phyloP scores from a whole-genome alignment of 2,888 invertebrate species.

The Ophion slaviceki region DNA sequence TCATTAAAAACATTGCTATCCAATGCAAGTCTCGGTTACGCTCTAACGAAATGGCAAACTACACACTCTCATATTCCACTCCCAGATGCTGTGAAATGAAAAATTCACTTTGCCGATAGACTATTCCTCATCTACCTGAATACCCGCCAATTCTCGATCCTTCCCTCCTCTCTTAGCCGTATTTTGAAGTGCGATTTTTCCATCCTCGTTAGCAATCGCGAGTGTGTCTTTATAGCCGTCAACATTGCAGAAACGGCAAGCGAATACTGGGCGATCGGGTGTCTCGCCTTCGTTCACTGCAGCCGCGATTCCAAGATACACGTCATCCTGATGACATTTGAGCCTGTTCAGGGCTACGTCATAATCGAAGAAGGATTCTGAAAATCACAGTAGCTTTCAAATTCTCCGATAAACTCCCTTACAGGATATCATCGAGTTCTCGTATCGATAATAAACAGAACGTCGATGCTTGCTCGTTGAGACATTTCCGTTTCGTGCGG shows the following conservation, averaged over 20 bases:
- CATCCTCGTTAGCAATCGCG: slow-evolving; percentile 94
- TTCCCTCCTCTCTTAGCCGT: slow-evolving; percentile 73
- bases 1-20: too few relatives aligned
- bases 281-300: slow-evolving; percentile 84
- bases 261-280: slow-evolving; percentile 91
- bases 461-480: too few relatives aligned
- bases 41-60: too few relatives aligned
- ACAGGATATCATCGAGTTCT: too few relatives aligned
- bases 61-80: too few relatives aligned
- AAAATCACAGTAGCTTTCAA: slow-evolving; percentile 37
- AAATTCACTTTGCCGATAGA: not conserved
- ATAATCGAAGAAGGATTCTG: slow-evolving; percentile 84
- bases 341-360: slow-evolving; percentile 88
- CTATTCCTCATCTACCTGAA: slow-evolving; percentile 84
- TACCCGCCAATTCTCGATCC: slow-evolving; percentile 76
- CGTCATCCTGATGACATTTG: slow-evolving; percentile 87
- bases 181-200: slow-evolving; percentile 86
- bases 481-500: too few relatives aligned
- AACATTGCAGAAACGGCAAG: slow-evolving; percentile 90
- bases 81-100: too few relatives aligned
- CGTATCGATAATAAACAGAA: too few relatives aligned
- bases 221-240: slow-evolving; percentile 88
- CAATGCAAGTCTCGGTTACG: too few relatives aligned
- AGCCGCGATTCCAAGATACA: slow-evolving; percentile 87
- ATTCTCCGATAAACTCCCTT: too few relatives aligned